A percentile compares a stretch with the other conserved stretches of the same genome.
These are phyloP conservation scores for Thalassophryne amazonica DNA, from an alignment of 2,797 vertebrate species.

Conservation along the genomic window DNA sequence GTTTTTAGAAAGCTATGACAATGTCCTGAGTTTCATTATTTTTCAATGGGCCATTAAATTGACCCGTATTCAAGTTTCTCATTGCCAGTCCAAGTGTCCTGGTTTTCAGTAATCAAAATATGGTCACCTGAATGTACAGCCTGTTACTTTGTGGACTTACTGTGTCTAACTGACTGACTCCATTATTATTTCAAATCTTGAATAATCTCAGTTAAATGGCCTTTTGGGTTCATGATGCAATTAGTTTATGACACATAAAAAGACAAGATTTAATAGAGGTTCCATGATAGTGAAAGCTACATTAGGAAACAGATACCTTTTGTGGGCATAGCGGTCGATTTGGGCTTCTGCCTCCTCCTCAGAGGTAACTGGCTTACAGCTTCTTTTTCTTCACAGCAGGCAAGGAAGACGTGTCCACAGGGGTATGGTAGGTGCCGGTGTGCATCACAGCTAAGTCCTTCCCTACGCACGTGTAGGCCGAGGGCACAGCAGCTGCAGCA, in stretches of 20 bases:
- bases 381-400: slow-evolving; percentile 87
- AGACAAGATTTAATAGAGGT: background rate
- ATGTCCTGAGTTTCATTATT: too few relatives aligned
- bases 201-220: too few relatives aligned
- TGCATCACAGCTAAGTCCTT: slow-evolving; percentile 77
- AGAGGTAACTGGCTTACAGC: slow-evolving; percentile 69
- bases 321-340: slow-evolving; percentile 66
- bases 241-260: background rate
- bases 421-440: slow-evolving; percentile 86
- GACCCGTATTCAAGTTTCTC: too few relatives aligned
- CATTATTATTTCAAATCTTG: too few relatives aligned
- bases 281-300: background rate
- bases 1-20: too few relatives aligned
- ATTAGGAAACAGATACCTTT: slow-evolving; percentile 72
- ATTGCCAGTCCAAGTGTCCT: too few relatives aligned
- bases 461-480: slow-evolving; percentile 77
- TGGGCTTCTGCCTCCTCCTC: slow-evolving; percentile 74
- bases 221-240: too few relatives aligned
- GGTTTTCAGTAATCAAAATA: too few relatives aligned
- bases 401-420: slow-evolving; percentile 87
- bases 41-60: too few relatives aligned
- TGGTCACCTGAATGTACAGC: too few relatives aligned
- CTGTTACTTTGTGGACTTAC: too few relatives aligned
- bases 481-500: slow-evolving; percentile 93
- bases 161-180: too few relatives aligned